Conservation (phyloP, 2,113 vertebrate species). For the Scomber colias region DNA sequence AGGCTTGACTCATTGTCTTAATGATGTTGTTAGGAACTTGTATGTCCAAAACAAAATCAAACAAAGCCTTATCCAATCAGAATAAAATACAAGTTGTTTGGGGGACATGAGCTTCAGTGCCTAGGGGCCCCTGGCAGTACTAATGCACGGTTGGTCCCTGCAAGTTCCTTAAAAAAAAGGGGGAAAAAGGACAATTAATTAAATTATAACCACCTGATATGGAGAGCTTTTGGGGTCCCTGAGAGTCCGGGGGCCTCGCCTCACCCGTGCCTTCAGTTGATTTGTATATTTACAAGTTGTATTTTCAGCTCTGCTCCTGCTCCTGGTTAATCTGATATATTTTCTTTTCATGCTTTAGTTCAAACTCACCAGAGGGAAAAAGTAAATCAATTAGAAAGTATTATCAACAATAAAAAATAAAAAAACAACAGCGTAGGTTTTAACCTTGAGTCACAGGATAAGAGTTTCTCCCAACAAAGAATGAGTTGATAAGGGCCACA, state of each 20-base stretch:
- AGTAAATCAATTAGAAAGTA: not conserved
- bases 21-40: too few relatives aligned
- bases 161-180: not conserved
- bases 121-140: too few relatives aligned
- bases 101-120: too few relatives aligned
- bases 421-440: not conserved
- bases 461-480: constrained; percentile 2
- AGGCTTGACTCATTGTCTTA: too few relatives aligned
- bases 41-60: too few relatives aligned
- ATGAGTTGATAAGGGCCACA: constrained; percentile 1
- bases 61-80: too few relatives aligned
- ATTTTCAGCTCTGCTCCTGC: not conserved
- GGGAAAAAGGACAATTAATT: not conserved
- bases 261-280: not conserved
- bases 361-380: not conserved
- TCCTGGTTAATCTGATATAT: not conserved
- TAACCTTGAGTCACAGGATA: constrained; percentile 25
- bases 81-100: too few relatives aligned
- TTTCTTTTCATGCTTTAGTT: not conserved
- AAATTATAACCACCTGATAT: too few relatives aligned
- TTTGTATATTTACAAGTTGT: not conserved
- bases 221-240: not conserved
- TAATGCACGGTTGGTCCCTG: not conserved
- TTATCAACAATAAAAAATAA: not conserved
- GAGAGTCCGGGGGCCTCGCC: not conserved